phyloP scores from a whole-genome alignment of 2,113 vertebrate genomes.

The Pagrus major region DNA sequence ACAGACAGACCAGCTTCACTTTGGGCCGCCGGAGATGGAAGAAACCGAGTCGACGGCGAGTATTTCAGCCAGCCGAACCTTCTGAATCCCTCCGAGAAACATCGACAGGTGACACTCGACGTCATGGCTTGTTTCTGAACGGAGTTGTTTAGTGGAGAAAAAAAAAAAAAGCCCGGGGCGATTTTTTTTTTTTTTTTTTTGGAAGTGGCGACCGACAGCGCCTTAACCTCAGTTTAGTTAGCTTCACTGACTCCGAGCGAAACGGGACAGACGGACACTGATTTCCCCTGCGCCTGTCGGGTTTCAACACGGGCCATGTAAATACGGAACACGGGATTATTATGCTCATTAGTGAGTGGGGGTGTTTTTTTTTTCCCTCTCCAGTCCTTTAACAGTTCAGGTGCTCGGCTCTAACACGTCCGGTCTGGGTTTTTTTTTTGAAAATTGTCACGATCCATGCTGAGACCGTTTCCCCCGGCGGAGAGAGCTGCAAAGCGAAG shows the following conservation, averaged over 20 bases:
- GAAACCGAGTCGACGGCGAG: constrained; percentile 75
- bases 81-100: constrained; percentile 27
- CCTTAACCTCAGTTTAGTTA: constrained; percentile 63
- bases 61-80: constrained; percentile 19
- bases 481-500: constrained; percentile 53
- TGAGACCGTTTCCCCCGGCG: constrained; percentile 58
- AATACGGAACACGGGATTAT: background rate
- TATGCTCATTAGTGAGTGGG: background rate
- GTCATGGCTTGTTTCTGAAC: constrained; percentile 46
- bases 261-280: constrained; percentile 57
- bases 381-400: constrained; percentile 27
- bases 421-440: constrained; percentile 58
- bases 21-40: constrained; percentile 78
- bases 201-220: constrained; percentile 64
- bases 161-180: constrained; percentile 30
- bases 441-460: constrained; percentile 71
- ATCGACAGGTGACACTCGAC: constrained; percentile 1
- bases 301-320: constrained; percentile 39
- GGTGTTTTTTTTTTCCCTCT: too few relatives aligned
- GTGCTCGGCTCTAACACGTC: constrained; percentile 60
- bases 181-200: constrained; percentile 60
- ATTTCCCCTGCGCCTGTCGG: background rate
- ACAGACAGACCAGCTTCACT: constrained; percentile 70
- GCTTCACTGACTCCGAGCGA: constrained; percentile 43
- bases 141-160: background rate